Base-by-base conservation (phyloP, 92 coral and sea anemone genomes). In the Palythoa grandis region DNA sequence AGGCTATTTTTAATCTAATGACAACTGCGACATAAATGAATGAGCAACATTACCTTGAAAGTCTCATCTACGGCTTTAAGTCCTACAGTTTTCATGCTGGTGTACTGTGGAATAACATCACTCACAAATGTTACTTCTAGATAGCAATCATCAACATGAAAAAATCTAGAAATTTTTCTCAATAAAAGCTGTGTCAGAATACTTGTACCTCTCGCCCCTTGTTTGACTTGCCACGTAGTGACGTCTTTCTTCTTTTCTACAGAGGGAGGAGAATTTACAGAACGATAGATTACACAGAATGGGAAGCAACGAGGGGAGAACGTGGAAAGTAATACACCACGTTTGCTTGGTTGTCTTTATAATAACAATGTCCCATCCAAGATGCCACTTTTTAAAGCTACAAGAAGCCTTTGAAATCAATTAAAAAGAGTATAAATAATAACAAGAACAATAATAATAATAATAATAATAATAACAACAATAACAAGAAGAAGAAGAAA, bases 41-140 rank as follows among this genome's bases (percentile, higher is more conserved):
- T 3, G 16, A 43, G 17, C 68, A 2, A 20, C 23, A 77, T 80
- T 80, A 97, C 99, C 91, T 97, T 97, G 74, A 97, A 97, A 14
- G 99, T 95, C 79, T 97, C 99, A 75, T 97, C 99, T 20, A 97
- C 99, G 5, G 99, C 95, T 77, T 93, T 95, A 2, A 93, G 92
- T 39, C 97, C 98, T 0, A 97, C 91, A 11, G 98, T 88, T 85
- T 93, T 95, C 96, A 97, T 92, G 77, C 99, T 93, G n/a, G 99
- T 97, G 86, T 97, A 97, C 99, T 97, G 58, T n/a, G 86, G 72
- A 79, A 78, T 50, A 57, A 70, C 47, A 70, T n/a, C 38, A 87
- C 22, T n/a, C 38, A 87, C 22, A 48, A 10, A 24, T 60, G 24
- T 2, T 54, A 22, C 13, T 56, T 11, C 4, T 1, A 29, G 35